Conservation (phyloP, 2,797 vertebrate species). For the Labeo calbasu region DNA sequence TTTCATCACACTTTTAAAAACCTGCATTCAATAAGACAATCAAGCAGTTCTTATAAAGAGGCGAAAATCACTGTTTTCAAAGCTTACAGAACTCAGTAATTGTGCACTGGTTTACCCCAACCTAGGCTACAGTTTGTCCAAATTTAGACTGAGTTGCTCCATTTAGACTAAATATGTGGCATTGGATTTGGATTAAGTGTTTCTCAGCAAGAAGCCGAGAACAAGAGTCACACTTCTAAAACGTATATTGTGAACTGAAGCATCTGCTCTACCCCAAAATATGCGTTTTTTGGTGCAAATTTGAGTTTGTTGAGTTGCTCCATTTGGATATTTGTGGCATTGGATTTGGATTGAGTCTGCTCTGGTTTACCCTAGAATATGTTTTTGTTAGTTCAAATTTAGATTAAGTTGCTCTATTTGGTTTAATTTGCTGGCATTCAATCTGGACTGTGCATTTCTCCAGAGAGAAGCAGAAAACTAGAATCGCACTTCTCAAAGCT, state of each 20-base stretch:
- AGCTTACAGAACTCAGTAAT: neutral
- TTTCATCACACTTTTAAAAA: conserved; percentile 17
- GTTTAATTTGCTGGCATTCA: too few species aligned
- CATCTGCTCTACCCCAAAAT: neutral
- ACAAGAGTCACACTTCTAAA: neutral
- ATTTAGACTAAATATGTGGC: neutral
- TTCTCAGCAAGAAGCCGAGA: neutral
- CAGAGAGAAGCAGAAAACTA: too few species aligned
- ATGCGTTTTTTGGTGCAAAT: neutral
- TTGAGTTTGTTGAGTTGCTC: neutral
- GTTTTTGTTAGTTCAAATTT: too few species aligned
- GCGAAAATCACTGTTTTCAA: neutral
- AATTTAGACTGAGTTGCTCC: neutral
- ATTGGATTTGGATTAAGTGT: neutral
- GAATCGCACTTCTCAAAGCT: too few species aligned
- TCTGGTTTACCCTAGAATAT: too few species aligned
- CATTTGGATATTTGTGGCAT: neutral
- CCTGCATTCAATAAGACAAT: neutral
- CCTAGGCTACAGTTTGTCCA: neutral
- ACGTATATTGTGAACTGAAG: too few species aligned
- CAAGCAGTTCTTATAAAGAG: neutral
- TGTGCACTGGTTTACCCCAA: neutral
- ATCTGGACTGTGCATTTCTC: too few species aligned
- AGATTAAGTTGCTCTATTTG: too few species aligned
- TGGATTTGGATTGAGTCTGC: neutral